Evolutionary conservation across 2,113 vertebrate genomes (phyloP).

Genomic region (Tiliqua scincoides): DNA sequence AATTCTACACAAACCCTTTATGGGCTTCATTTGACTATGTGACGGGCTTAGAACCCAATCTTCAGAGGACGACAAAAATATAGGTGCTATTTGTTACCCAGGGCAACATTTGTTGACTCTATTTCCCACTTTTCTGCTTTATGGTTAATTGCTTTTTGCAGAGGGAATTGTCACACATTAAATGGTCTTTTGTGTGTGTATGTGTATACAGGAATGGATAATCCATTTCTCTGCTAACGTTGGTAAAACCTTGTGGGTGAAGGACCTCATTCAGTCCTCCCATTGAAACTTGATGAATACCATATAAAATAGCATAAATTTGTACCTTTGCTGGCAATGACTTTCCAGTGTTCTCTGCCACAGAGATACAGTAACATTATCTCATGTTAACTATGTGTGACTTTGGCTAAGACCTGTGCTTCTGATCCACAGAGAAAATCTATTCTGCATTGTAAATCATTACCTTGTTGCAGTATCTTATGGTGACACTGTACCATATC

Average conservation of each 20-base stretch:
- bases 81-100: constrained; percentile 37
- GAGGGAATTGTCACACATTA: constrained; percentile 34
- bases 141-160: constrained; percentile 46
- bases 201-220: constrained; percentile 12
- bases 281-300: constrained; percentile 14
- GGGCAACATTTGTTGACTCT: background rate
- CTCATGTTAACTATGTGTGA: constrained; percentile 48
- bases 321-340: background rate
- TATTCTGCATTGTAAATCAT: constrained; percentile 45
- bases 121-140: constrained; percentile 28
- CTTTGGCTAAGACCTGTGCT: constrained; percentile 41
- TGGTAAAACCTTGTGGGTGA: constrained; percentile 33
- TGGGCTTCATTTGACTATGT: constrained; percentile 48
- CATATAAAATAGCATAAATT: background rate
- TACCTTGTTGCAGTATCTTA: constrained; percentile 29
- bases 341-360: constrained; percentile 10
- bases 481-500: constrained; percentile 41
- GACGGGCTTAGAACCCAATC: constrained; percentile 21
- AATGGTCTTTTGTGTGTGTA: constrained; percentile 12
- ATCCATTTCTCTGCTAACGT: constrained; percentile 40
- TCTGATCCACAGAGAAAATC: constrained; percentile 54
- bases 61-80: constrained; percentile 28
- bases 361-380: constrained; percentile 32
- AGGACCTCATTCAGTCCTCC: constrained; percentile 26
- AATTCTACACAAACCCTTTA: constrained; percentile 22